These are phyloP conservation scores for Drosophila cyrtoloma DNA, from an alignment of 2,888 invertebrate genomes.

Conservation along the genomic window DNA sequence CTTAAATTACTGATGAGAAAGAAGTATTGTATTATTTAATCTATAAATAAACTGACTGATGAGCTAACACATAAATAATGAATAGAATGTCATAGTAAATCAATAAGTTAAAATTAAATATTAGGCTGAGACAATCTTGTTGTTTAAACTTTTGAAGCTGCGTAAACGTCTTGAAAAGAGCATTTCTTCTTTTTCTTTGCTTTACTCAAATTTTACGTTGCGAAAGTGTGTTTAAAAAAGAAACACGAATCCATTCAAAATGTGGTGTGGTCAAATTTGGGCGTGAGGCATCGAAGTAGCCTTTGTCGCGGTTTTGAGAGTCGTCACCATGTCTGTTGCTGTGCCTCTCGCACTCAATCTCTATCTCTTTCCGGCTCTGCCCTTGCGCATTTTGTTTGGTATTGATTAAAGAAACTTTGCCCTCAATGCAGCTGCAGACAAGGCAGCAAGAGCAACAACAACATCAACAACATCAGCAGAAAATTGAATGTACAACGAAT, in stretches of 20 bases:
- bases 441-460: constrained; percentile 9
- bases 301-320: constrained; percentile 42
- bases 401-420: constrained; percentile 73
- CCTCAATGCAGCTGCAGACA: constrained; percentile 52
- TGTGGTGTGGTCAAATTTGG: constrained; percentile 43
- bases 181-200: background rate
- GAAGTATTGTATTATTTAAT: background rate
- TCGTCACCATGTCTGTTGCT: constrained; percentile 28
- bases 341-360: background rate
- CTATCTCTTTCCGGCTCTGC: constrained; percentile 14
- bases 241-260: constrained; percentile 21
- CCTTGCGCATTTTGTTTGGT: constrained; percentile 65
- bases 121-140: background rate
- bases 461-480: constrained; percentile 3
- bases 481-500: constrained; percentile 25
- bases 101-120: background rate
- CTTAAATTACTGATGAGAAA: background rate
- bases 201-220: background rate
- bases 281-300: constrained; percentile 20
- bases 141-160: background rate
- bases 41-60: background rate
- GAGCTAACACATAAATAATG: background rate
- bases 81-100: background rate
- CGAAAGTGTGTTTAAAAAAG: constrained; percentile 12
- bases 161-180: background rate